Percentiles rank a stretch among this genome's conserved stretches.
Evolutionary conservation across 2,888 invertebrate genomes (phyloP).

Genomic region (Heliconius cydno): DNA sequence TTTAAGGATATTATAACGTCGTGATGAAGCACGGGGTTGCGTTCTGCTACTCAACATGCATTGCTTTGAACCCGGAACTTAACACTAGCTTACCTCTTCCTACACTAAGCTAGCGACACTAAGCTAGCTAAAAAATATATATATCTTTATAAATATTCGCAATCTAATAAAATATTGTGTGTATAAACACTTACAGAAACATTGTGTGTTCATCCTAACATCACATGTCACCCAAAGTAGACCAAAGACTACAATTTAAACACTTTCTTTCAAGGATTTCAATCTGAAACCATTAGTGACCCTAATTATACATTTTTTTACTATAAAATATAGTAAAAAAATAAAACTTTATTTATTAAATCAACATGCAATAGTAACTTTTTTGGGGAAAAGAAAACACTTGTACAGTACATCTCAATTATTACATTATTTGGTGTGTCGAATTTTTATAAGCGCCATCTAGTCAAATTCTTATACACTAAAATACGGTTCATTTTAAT

Average conservation of each 20-base stretch:
- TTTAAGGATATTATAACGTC: not conserved
- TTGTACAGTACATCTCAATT: too few relatives aligned
- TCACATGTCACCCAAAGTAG: not conserved
- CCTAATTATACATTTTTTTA: not conserved
- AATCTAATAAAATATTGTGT: too few relatives aligned
- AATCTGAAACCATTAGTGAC: not conserved
- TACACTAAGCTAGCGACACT: too few relatives aligned
- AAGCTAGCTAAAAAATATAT: too few relatives aligned
- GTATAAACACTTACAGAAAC: too few relatives aligned
- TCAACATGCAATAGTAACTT: not conserved
- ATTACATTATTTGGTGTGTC: not conserved
- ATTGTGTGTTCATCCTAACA: not conserved
- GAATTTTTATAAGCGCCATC: not conserved
- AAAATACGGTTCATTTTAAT: not conserved
- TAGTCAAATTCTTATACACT: not conserved
- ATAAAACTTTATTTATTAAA: not conserved
- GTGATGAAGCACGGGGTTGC: too few relatives aligned
- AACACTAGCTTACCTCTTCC: too few relatives aligned
- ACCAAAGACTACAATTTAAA: not conserved
- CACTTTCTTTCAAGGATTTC: not conserved
- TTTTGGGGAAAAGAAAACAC: too few relatives aligned
- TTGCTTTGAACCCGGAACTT: too few relatives aligned
- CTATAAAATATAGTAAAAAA: too few relatives aligned
- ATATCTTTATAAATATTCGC: too few relatives aligned
- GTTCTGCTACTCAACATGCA: too few relatives aligned